Percentiles rank a stretch among this genome's conserved stretches.
These are phyloP conservation scores for Lophius piscatorius DNA, from an alignment of 2,113 vertebrate species.

Conservation along the genomic window DNA sequence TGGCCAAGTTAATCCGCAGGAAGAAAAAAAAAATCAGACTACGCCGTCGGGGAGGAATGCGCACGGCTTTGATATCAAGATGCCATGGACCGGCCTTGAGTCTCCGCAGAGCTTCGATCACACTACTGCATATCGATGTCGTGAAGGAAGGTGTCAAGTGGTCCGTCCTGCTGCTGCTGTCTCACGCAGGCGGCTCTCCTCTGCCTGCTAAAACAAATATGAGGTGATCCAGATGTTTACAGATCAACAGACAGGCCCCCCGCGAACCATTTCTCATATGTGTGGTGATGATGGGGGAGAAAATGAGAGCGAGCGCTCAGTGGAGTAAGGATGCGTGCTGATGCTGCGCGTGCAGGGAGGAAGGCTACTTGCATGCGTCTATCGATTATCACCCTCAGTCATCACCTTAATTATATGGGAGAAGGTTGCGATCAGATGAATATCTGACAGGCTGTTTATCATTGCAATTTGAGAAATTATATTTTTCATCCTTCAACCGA, in stretches of 20 bases:
- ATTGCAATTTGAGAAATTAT: too few relatives aligned
- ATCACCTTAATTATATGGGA: too few relatives aligned
- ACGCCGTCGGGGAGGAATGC: slow-evolving; percentile 66
- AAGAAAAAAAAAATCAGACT: slow-evolving; percentile 15
- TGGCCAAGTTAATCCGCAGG: slow-evolving; percentile 58
- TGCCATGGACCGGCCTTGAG: slow-evolving; percentile 79
- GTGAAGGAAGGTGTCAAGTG: slow-evolving; percentile 75
- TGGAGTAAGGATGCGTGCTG: slow-evolving; percentile 68
- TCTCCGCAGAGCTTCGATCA: slow-evolving; percentile 79
- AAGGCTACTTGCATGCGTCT: slow-evolving; percentile 75
- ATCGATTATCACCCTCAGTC: slow-evolving; percentile 77
- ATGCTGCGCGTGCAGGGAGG: slow-evolving; percentile 70
- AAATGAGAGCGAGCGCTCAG: slow-evolving; percentile 42
- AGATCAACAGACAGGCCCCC: slow-evolving; percentile 62
- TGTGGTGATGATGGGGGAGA: slow-evolving; percentile 48
- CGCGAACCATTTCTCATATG: slow-evolving; percentile 45
- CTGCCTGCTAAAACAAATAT: slow-evolving; percentile 67
- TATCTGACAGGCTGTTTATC: too few relatives aligned
- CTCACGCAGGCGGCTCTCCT: slow-evolving; percentile 40
- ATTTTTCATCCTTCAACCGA: not conserved
- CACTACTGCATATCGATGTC: slow-evolving; percentile 78
- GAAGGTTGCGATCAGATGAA: too few relatives aligned
- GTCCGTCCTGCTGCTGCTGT: slow-evolving; percentile 57
- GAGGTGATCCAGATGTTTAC: slow-evolving; percentile 72
- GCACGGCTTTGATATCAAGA: slow-evolving; percentile 74